phyloP scores from a whole-genome alignment of 2,797 vertebrate species.

The Hydrophis major region DNA sequence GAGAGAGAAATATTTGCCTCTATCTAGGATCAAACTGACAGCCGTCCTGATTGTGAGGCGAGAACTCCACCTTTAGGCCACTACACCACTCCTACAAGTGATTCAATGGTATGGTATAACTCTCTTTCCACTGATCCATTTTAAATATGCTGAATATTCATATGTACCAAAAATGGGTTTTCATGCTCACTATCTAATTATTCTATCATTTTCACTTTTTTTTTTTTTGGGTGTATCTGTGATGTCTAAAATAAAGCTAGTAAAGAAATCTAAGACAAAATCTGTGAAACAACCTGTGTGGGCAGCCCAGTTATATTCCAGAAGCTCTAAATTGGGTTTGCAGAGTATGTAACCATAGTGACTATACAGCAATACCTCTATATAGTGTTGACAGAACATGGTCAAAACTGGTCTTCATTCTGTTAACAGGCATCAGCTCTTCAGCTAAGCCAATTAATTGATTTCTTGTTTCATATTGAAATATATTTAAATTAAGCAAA shows the following conservation, averaged over 20 bases:
- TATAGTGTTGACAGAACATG: background rate
- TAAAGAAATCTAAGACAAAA: conserved; percentile 3
- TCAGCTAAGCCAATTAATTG: conserved; percentile 13
- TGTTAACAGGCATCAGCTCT: background rate
- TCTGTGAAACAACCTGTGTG: background rate
- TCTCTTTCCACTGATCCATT: too few relatives aligned
- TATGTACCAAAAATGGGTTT: background rate
- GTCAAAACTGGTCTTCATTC: conserved; percentile 18
- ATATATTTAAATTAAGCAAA: background rate
- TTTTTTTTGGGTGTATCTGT: conserved; percentile 5
- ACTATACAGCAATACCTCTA: conserved; percentile 33
- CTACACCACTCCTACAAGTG: background rate
- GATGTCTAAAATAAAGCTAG: background rate
- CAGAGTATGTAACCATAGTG: conserved; percentile 49
- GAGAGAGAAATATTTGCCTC: too few relatives aligned
- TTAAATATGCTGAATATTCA: background rate
- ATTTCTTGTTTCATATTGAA: background rate
- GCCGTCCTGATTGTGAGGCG: too few relatives aligned
- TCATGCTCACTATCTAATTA: background rate
- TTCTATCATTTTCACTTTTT: background rate
- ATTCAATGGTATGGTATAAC: background rate
- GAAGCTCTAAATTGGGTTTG: background rate
- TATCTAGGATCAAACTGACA: too few relatives aligned
- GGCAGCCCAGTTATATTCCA: conserved; percentile 7
- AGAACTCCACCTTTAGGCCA: too few relatives aligned